These are phyloP conservation scores for Synergus gifuensis DNA, from an alignment of 2,888 invertebrate genomes.

Conservation along the genomic window DNA sequence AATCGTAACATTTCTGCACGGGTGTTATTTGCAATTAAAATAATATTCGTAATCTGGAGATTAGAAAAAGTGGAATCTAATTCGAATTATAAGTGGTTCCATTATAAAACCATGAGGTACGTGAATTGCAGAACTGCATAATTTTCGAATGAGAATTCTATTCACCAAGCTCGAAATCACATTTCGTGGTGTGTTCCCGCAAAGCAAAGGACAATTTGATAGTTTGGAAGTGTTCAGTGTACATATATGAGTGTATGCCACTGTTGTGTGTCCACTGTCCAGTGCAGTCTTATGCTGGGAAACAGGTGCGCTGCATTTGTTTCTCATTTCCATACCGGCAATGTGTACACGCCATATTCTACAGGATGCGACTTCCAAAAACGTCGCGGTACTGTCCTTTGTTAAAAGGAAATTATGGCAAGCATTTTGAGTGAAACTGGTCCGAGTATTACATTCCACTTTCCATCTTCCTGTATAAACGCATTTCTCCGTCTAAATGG, in stretches of 20 bases:
- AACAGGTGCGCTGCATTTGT: conserved; percentile 65
- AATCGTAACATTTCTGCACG: no score
- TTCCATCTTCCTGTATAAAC: neutral
- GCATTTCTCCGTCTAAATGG: neutral
- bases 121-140: conserved; percentile 2
- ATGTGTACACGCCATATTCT: conserved; percentile 51
- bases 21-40: no score
- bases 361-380: conserved; percentile 7
- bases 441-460: neutral
- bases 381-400: neutral
- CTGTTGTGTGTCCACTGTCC: conserved; percentile 34
- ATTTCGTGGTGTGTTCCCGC: conserved; percentile 20
- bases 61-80: neutral
- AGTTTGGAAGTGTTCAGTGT: conserved; percentile 17
- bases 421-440: neutral
- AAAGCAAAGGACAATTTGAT: conserved; percentile 33
- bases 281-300: conserved; percentile 56
- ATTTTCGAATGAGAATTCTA: conserved; percentile 16
- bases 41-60: no score
- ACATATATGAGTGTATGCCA: neutral
- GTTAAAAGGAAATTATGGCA: neutral
- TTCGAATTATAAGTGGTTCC: conserved; percentile 10
- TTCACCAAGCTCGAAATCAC: conserved; percentile 18
- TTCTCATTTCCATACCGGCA: conserved; percentile 63
- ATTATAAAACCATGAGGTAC: conserved; percentile 14